Evolutionary conservation across 92 coral and sea anemone species (phyloP).

Genomic region (Bergia sp.): DNA sequence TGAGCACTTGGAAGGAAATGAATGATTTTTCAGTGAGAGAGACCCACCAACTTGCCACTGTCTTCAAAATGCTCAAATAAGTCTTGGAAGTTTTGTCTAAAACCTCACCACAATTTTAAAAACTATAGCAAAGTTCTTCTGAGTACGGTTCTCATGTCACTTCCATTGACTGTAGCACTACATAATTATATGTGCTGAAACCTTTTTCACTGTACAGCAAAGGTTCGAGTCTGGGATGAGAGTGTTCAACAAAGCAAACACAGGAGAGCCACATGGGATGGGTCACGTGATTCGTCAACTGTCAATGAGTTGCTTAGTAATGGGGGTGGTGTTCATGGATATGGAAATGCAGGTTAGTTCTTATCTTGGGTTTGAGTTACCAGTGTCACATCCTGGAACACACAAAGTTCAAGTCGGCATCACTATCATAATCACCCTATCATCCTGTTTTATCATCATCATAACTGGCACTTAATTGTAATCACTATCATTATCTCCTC

Average conservation of each 20-base stretch:
- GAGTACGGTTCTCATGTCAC: no score
- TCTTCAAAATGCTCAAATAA: no score
- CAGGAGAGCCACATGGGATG: slow-evolving; percentile 80
- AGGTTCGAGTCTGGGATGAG: slow-evolving; percentile 32
- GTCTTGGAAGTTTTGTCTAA: no score
- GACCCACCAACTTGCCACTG: no score
- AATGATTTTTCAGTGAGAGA: no score
- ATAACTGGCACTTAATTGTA: neutral
- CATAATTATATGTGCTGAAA: neutral
- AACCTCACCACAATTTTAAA: no score
- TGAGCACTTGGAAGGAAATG: no score
- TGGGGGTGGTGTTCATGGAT: slow-evolving; percentile 76
- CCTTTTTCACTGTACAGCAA: neutral
- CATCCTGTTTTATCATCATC: neutral
- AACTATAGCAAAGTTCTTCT: no score
- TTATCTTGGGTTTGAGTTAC: neutral
- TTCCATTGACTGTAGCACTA: neutral
- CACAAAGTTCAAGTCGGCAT: neutral
- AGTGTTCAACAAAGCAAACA: slow-evolving; percentile 8
- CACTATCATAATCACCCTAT: neutral
- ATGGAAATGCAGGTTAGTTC: slow-evolving; percentile 76
- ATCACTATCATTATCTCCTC: neutral
- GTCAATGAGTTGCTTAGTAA: slow-evolving; percentile 64
- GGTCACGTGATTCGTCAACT: slow-evolving; percentile 79
- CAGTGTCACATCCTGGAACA: neutral